Conservation (phyloP, 1,140 invertebrate genomes). For the Drosophila kohkoa region DNA sequence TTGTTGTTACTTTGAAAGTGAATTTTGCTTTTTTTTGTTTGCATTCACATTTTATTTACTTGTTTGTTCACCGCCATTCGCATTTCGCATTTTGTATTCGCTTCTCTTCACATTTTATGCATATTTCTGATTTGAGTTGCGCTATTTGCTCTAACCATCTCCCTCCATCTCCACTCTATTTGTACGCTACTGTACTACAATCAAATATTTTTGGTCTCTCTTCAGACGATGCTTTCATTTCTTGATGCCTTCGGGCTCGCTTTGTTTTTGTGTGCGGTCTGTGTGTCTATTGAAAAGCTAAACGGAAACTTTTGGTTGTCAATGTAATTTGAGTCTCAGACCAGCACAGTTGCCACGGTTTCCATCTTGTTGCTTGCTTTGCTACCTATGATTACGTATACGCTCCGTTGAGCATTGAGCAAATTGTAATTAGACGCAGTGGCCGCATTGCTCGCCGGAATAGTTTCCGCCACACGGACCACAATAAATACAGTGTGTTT, state of each 20-base stretch:
- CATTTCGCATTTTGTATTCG: conserved; percentile 64
- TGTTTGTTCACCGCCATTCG: conserved; percentile 47
- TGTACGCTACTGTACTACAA: conserved; percentile 27
- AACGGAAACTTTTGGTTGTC: conserved; percentile 53
- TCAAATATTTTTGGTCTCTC: conserved; percentile 6
- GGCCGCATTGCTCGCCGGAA: conserved; percentile 44
- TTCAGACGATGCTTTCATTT: conserved; percentile 10
- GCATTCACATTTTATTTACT: conserved; percentile 63
- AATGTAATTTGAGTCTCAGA: conserved; percentile 68
- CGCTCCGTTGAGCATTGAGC: conserved; percentile 65
- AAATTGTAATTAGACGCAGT: conserved; percentile 72
- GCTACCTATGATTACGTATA: conserved; percentile 65
- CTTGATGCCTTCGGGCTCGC: conserved; percentile 10
- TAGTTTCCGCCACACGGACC: conserved; percentile 32
- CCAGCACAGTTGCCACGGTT: conserved; percentile 12
- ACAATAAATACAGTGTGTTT: conserved; percentile 10
- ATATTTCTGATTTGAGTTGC: conserved; percentile 67
- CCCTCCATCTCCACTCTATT: conserved; percentile 11
- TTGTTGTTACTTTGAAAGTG: conserved; percentile 59
- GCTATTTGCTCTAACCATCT: conserved; percentile 56
- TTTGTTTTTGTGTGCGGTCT: conserved; percentile 23
- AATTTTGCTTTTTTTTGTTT: conserved; percentile 51
- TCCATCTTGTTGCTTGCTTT: conserved; percentile 20
- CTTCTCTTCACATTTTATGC: conserved; percentile 66
- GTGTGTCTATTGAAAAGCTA: conserved; percentile 20